These are phyloP conservation scores for Hippasteria phrygiana DNA, from an alignment of 53 echinoderm and acorn worm genomes.

Conservation along the genomic window DNA sequence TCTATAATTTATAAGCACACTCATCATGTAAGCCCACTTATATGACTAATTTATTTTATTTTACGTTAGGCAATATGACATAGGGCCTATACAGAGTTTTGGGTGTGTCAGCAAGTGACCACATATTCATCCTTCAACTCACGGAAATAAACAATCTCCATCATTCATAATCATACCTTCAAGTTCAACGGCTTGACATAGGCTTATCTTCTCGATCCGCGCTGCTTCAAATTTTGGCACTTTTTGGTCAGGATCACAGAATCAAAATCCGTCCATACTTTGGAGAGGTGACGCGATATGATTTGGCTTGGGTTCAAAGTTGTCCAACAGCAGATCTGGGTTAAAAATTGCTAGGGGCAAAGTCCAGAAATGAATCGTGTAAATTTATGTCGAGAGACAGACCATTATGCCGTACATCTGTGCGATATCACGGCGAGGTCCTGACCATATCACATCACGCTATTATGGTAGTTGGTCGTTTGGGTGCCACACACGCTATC, in stretches of 20 bases:
- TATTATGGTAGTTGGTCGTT: background rate
- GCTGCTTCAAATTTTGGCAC: too few species aligned
- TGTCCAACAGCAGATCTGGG: slow-evolving; percentile 21
- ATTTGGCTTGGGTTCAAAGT: slow-evolving; percentile 43
- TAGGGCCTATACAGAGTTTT: too few species aligned
- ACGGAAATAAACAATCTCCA: too few species aligned
- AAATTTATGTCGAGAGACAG: background rate
- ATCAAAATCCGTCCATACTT: background rate
- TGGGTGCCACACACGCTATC: background rate
- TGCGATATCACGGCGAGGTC: background rate
- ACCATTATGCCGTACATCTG: background rate
- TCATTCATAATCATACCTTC: too few species aligned
- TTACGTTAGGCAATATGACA: too few species aligned
- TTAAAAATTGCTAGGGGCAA: slow-evolving; percentile 11
- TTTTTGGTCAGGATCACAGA: background rate
- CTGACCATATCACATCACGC: background rate
- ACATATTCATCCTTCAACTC: background rate
- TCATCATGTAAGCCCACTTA: too few species aligned
- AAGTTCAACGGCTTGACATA: too few species aligned
- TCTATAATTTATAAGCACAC: background rate
- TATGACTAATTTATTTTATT: too few species aligned
- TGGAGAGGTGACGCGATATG: slow-evolving; percentile 27
- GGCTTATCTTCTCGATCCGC: too few species aligned
- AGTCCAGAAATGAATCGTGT: slow-evolving; percentile 23
- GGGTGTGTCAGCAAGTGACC: slow-evolving; percentile 21